Base-by-base conservation (phyloP, 2,888 invertebrate species). In the Scotopteryx bipunctaria region DNA sequence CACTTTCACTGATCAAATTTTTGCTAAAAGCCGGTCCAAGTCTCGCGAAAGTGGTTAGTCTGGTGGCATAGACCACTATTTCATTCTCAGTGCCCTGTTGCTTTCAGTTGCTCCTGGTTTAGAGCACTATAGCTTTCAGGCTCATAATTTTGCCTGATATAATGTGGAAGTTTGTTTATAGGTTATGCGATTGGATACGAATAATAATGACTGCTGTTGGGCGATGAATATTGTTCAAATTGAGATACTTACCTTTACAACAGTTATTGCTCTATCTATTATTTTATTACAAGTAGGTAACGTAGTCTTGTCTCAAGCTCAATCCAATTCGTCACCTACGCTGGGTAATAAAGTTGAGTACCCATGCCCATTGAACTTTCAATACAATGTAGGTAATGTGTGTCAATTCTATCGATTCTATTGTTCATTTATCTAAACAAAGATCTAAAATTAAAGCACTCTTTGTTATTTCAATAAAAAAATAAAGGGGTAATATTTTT, bases 1-100 rank as follows among this genome's bases (percentile, higher is more conserved):
- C 76, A 75, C 89, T 90, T 90, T 90, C 89, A 85, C 89, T 88
- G 88, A 83, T 89, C 81, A 89, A 87, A 89, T 87, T 88, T 88
- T 89, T 87, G 85, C 87, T 86, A 85, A 87, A 87, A 87, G 82
- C 89, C 87, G 87, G 89, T 86, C 83, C 78, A 66, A 57, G 81
- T 72, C 81, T 77, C 72, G 88, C 87, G 89, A 90, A 90, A 90
- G 89, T 86, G 83, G 88, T 86, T 76, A 73, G 80, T 76, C 78
- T 74, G 80, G 83, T 76, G 46, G 27, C 71, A 73, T 78, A 78
- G 73, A 73, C 67, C 60, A 57, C 58, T 48, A 63, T 66, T 65
- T 58, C 64, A 69, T 57, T 61, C 59, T 60, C 48, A 56, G 64
- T 58, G 63, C 66, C 66, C 64, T 61, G 69, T 61, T 69, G 23